Evolutionary conservation across 2,113 vertebrate species (phyloP).

Genomic region (Chelonoidis abingdonii): DNA sequence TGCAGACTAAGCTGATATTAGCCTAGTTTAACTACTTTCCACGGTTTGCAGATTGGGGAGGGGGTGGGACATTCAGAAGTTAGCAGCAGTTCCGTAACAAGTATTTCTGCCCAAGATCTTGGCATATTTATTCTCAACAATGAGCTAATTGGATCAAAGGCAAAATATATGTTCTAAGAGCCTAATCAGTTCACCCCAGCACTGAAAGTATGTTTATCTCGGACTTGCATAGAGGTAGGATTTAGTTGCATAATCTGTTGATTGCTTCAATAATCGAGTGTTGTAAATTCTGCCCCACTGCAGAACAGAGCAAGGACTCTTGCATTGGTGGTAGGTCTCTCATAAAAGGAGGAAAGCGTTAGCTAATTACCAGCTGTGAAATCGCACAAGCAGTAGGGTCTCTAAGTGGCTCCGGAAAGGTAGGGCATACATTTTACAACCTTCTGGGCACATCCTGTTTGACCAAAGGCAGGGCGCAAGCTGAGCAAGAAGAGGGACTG

Average conservation of each 20-base stretch:
- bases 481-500: not conserved
- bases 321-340: not conserved
- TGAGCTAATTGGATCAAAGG: conserved; percentile 41
- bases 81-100: conserved; percentile 55
- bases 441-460: not conserved
- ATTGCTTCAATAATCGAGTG: conserved; percentile 43
- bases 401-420: conserved; percentile 42
- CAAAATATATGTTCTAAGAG: not conserved
- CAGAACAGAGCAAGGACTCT: not conserved
- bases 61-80: conserved; percentile 69
- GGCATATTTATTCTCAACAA: conserved; percentile 22
- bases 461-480: not conserved
- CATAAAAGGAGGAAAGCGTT: conserved; percentile 36
- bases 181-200: conserved; percentile 14
- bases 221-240: conserved; percentile 7
- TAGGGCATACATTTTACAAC: conserved; percentile 19
- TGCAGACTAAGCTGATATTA: conserved; percentile 81
- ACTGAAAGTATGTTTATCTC: not conserved
- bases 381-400: conserved; percentile 38
- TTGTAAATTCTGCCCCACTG: conserved; percentile 46
- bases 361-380: not conserved
- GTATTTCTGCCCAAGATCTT: conserved; percentile 15
- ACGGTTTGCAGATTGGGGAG: conserved; percentile 77
- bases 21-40: conserved; percentile 81
- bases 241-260: conserved; percentile 13